A percentile compares a stretch with the other conserved stretches of the same genome.
Conservation (phyloP, 2,888 invertebrate genomes). For the Ischnura elegans region DNA sequence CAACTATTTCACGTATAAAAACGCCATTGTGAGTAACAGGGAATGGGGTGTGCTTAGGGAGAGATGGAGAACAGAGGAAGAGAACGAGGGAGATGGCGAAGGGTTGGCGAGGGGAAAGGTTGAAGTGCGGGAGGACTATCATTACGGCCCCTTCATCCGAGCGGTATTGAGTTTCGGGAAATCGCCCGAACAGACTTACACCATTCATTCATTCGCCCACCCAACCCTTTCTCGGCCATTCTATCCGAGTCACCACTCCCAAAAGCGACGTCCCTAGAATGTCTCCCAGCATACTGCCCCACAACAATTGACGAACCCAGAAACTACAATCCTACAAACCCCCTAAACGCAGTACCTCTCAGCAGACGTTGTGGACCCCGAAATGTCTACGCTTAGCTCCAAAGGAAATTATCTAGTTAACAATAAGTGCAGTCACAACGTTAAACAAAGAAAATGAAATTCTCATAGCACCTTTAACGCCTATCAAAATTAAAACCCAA, state of each 20-base stretch:
- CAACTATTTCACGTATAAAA: too few relatives aligned
- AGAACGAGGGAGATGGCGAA: slow-evolving; percentile 27
- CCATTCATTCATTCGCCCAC: slow-evolving; percentile 22
- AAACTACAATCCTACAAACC: background rate
- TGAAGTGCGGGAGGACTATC: slow-evolving; percentile 32
- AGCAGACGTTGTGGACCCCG: background rate
- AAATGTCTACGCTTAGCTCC: too few relatives aligned
- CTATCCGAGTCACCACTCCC: background rate
- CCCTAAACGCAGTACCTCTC: background rate
- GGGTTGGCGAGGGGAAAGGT: slow-evolving; percentile 17
- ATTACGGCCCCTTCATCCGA: slow-evolving; percentile 60
- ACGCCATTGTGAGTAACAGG: too few relatives aligned
- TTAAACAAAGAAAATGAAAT: too few relatives aligned
- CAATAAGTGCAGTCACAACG: too few relatives aligned
- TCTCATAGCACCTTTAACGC: too few relatives aligned
- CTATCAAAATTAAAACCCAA: too few relatives aligned
- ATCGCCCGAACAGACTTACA: slow-evolving; percentile 53
- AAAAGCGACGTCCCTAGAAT: too few relatives aligned
- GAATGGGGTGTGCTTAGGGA: too few relatives aligned
- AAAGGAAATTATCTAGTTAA: too few relatives aligned
- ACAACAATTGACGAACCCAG: too few relatives aligned
- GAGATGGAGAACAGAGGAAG: background rate
- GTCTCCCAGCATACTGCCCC: too few relatives aligned
- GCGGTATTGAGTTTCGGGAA: slow-evolving; percentile 64
- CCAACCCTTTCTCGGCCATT: background rate